phyloP scores from a whole-genome alignment of 1,140 invertebrate species.

The Ylistrum balloti region DNA sequence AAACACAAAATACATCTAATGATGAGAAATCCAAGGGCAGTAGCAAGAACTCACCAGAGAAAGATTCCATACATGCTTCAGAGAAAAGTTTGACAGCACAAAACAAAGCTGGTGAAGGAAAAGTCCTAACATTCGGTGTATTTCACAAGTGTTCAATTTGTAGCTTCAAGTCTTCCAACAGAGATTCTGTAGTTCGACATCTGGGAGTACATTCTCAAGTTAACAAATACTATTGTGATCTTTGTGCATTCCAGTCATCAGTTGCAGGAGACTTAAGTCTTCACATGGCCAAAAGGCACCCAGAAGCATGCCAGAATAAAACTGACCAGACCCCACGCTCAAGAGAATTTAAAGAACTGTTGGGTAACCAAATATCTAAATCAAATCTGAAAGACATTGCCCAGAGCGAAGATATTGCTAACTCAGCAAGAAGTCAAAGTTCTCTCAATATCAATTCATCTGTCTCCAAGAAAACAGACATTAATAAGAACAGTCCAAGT shows the following conservation, averaged over 20 bases:
- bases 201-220: not conserved
- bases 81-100: not conserved
- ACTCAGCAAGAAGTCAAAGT: not conserved
- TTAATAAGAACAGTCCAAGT: not conserved
- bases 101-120: not conserved
- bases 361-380: not conserved
- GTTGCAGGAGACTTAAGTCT: not conserved
- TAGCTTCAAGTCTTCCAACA: not conserved
- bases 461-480: not conserved
- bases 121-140: not conserved
- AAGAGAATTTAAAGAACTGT: not conserved
- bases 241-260: not conserved
- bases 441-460: not conserved
- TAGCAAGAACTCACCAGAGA: not conserved
- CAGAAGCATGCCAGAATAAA: not conserved
- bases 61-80: not conserved
- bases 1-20: not conserved
- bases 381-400: not conserved
- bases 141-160: conserved; percentile 19
- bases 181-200: not conserved
- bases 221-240: not conserved
- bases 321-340: not conserved
- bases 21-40: not conserved
- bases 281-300: not conserved
- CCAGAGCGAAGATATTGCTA: not conserved